phyloP scores from a whole-genome alignment of 1,140 invertebrate species.

The Drosophila teissieri region DNA sequence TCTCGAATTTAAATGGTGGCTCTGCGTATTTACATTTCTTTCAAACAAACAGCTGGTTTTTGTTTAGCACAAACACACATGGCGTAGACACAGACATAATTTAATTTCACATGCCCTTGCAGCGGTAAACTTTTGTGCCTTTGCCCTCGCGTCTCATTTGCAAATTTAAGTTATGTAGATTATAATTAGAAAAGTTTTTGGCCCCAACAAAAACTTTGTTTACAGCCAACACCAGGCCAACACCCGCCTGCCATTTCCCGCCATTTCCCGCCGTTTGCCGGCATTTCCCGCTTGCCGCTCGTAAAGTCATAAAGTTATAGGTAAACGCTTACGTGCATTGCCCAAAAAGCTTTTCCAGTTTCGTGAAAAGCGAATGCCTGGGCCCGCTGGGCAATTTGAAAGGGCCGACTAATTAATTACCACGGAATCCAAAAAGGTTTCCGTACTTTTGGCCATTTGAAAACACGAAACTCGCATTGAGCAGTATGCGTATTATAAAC shows the following conservation, averaged over 20 bases:
- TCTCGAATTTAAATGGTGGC: slow-evolving; percentile 11
- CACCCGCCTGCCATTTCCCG: slow-evolving; percentile 3
- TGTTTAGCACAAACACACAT: slow-evolving; percentile 12
- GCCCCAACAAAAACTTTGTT: slow-evolving; percentile 64
- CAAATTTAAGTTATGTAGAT: slow-evolving; percentile 81
- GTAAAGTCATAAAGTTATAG: slow-evolving; percentile 82
- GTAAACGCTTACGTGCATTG: slow-evolving; percentile 81
- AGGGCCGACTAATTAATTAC: slow-evolving; percentile 71
- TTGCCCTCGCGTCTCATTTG: slow-evolving; percentile 67
- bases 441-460: slow-evolving; percentile 30
- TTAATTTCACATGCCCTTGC: slow-evolving; percentile 75
- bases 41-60: slow-evolving; percentile 64
- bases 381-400: slow-evolving; percentile 51
- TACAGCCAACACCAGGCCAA: slow-evolving; percentile 39
- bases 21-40: slow-evolving; percentile 60
- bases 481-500: slow-evolving; percentile 59
- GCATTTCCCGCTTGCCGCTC: slow-evolving; percentile 15
- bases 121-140: slow-evolving; percentile 63
- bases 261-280: not conserved
- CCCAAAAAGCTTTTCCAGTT: slow-evolving; percentile 26
- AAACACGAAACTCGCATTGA: slow-evolving; percentile 11
- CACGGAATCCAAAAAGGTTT: slow-evolving; percentile 69
- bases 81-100: slow-evolving; percentile 50
- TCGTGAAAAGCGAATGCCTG: slow-evolving; percentile 1
- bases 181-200: slow-evolving; percentile 81